Conservation (phyloP, 2,888 invertebrate species). For the Junonia oenone region DNA sequence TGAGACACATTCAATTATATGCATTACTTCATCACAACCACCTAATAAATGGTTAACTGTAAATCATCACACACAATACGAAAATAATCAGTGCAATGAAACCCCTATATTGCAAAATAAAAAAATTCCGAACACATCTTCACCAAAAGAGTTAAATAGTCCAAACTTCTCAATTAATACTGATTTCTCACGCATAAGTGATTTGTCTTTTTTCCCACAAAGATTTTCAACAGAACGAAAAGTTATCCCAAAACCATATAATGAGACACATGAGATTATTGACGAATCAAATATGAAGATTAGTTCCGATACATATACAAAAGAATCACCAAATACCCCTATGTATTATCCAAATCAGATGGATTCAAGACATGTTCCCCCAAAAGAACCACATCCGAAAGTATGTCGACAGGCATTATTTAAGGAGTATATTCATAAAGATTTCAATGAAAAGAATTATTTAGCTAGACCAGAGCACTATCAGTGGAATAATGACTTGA, state of each 20-base stretch:
- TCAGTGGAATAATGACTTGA: slow-evolving; percentile 56
- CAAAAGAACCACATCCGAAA: slow-evolving; percentile 49
- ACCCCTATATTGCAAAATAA: slow-evolving; percentile 47
- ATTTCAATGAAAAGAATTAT: slow-evolving; percentile 43
- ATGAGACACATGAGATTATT: slow-evolving; percentile 56
- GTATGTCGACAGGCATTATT: slow-evolving; percentile 64
- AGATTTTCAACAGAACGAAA: slow-evolving; percentile 71
- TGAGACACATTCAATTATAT: slow-evolving; percentile 57
- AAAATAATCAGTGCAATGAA: slow-evolving; percentile 38
- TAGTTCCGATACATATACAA: slow-evolving; percentile 74
- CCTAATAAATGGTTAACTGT: slow-evolving; percentile 52
- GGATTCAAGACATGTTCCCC: slow-evolving; percentile 44
- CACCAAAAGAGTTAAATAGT: slow-evolving; percentile 66
- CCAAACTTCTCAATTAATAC: slow-evolving; percentile 72
- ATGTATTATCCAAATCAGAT: slow-evolving; percentile 44
- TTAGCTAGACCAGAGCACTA: slow-evolving; percentile 45
- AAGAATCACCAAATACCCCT: slow-evolving; percentile 67
- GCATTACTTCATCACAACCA: slow-evolving; percentile 50
- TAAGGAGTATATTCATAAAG: slow-evolving; percentile 51
- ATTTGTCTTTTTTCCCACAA: slow-evolving; percentile 64
- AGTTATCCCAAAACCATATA: slow-evolving; percentile 49
- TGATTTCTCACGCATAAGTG: slow-evolving; percentile 69
- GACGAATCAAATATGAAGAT: slow-evolving; percentile 53
- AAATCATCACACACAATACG: slow-evolving; percentile 41
- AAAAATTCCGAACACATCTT: slow-evolving; percentile 69